Evolutionary conservation across 1,140 invertebrate species (phyloP), one percentile per base, ranked within the genome.

Genomic region (Zaprionus davidi): DNA sequence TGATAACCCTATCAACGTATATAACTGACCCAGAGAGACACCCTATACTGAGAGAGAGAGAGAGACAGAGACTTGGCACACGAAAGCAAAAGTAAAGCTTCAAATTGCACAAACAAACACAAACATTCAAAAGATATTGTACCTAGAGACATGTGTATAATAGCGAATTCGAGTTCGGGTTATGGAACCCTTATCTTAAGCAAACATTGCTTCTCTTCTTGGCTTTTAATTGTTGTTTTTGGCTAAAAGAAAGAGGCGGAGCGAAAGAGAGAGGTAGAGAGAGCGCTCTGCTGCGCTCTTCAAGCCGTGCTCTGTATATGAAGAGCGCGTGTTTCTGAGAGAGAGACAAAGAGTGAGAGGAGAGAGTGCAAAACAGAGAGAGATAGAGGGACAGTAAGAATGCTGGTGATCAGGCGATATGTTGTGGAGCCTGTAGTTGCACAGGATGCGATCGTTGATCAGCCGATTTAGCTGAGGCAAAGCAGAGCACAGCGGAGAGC

Each of bases 201-300:
- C 46, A 44, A 44, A 7, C 6, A 6, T 44, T n/a, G 11, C 46
- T 51, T 51, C 46, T 22, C 20, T 49, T 49, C n/a, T 49, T 7
- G n/a, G 41, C 41, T 46, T 51, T 51, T 51, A 51, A 51, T 51
- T 51, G 46, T 51, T 51, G 46, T 51, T 51, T 46, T 51, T 51
- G 20, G 46, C 46, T 51, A 13, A 51, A 20, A 51, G 46, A 4
- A 20, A 51, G n/a, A 46, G 41, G 22, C 20, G 22, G 20, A 11
- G 20, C 22, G 41, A 17, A 15, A n/a, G 15, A n/a, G 15, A 15
- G n/a, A 51, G 46, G 20, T 20, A 9, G 46, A 51, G 41, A 17
- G 15, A n/a, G 15, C 46, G 9, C 12, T 24, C 11, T 11, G 46
- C 57, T 68, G 31, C 46, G 53, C 59, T 60, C 22, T 60, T 38